These are phyloP conservation scores for Oncorhynchus masou DNA, from an alignment of 2,113 vertebrate genomes.

Conservation along the genomic window DNA sequence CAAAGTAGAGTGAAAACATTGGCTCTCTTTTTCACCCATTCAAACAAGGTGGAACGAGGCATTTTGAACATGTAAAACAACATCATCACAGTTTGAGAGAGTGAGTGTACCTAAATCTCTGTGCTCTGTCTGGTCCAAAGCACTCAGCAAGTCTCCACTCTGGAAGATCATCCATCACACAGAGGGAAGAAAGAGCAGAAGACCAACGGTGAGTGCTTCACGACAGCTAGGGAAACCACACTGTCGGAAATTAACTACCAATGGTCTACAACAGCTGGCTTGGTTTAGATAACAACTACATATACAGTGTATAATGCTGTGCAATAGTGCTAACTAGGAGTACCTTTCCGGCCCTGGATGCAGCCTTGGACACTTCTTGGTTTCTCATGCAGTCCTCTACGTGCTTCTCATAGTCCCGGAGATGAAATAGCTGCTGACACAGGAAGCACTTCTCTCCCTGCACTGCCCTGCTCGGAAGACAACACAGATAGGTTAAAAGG, in stretches of 20 bases:
- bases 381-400: slow-evolving; percentile 80
- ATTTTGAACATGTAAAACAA: no score
- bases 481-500: no score
- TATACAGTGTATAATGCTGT: no score
- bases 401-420: slow-evolving; percentile 79
- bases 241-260: no score
- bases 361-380: neutral
- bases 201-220: no score
- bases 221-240: no score
- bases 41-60: neutral
- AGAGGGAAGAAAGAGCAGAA: neutral
- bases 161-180: slow-evolving; percentile 19
- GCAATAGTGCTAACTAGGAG: no score
- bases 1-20: neutral
- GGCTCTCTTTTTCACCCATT: neutral
- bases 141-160: slow-evolving; percentile 64
- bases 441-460: slow-evolving; percentile 85
- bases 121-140: slow-evolving; percentile 64
- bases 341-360: slow-evolving; percentile 28
- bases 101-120: slow-evolving; percentile 45
- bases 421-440: slow-evolving; percentile 77
- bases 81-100: neutral
- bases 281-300: no score
- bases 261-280: no score
- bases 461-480: neutral